phyloP scores from a whole-genome alignment of 2,113 vertebrate genomes.

The Oryzias curvinotus region DNA sequence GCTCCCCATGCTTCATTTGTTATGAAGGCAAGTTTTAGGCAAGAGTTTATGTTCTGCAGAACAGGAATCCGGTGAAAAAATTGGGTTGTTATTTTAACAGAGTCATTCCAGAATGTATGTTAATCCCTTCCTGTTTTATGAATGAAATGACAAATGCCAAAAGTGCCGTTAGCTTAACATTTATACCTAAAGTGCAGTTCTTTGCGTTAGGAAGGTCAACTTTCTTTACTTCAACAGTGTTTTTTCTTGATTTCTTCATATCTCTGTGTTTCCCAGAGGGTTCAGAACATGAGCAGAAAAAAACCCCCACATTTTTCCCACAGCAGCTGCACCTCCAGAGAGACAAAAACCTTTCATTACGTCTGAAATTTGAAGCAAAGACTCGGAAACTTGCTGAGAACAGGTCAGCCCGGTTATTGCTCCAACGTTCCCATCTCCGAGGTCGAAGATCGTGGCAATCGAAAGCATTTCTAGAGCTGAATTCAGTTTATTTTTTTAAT shows the following conservation, averaged over 20 bases:
- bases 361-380: constrained; percentile 53
- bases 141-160: constrained; percentile 5
- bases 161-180: constrained; percentile 19
- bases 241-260: constrained; percentile 41
- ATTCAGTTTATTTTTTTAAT: too few relatives aligned
- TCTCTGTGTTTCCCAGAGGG: constrained; percentile 46
- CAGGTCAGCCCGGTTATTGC: constrained; percentile 32
- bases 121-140: too few relatives aligned
- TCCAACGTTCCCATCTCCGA: constrained; percentile 7
- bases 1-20: too few relatives aligned
- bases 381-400: constrained; percentile 32
- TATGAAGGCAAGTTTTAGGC: too few relatives aligned
- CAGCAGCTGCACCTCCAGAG: constrained; percentile 63
- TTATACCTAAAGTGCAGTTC: background rate
- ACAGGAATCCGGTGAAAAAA: too few relatives aligned
- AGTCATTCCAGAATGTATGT: too few relatives aligned
- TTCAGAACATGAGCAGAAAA: constrained; percentile 51
- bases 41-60: too few relatives aligned
- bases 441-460: background rate
- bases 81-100: too few relatives aligned
- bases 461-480: background rate
- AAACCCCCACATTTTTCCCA: constrained; percentile 27
- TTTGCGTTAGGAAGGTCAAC: constrained; percentile 17
- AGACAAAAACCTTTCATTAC: constrained; percentile 70
- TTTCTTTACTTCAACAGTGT: too few relatives aligned